Conservation (phyloP, 2,888 invertebrate species). For the Lycia hirtaria region DNA sequence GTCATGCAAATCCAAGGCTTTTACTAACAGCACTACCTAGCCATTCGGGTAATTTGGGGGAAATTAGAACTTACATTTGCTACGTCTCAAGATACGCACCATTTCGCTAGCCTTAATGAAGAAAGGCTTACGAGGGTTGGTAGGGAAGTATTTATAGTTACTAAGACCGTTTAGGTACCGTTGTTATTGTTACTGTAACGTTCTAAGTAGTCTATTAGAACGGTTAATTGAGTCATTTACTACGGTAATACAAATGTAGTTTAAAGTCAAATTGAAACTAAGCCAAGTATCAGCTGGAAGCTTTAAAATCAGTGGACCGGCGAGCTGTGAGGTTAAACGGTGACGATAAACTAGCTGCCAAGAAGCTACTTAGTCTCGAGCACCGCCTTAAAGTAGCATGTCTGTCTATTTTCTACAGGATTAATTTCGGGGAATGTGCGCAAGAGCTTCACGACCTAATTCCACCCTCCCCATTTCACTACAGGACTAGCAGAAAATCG, state of each 20-base stretch:
- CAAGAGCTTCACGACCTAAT: too few relatives aligned
- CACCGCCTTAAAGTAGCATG: too few relatives aligned
- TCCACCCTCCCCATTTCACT: too few relatives aligned
- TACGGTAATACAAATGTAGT: not conserved
- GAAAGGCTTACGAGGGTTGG: constrained; percentile 37
- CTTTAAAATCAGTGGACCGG: too few relatives aligned
- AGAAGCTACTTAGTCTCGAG: too few relatives aligned
- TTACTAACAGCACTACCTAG: constrained; percentile 51
- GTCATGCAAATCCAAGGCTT: constrained; percentile 53
- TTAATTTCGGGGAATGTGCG: too few relatives aligned
- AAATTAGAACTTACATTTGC: constrained; percentile 45
- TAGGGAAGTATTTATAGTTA: constrained; percentile 20
- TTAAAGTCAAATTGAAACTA: too few relatives aligned
- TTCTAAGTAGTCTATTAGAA: not conserved
- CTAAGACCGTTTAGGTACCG: constrained; percentile 6
- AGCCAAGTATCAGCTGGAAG: too few relatives aligned
- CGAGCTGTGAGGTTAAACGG: too few relatives aligned
- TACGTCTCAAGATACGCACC: constrained; percentile 26
- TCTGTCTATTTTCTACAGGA: too few relatives aligned
- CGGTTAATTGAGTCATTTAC: not conserved
- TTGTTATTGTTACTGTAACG: not conserved
- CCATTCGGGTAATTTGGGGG: constrained; percentile 50
- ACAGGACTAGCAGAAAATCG: too few relatives aligned
- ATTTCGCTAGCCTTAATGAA: constrained; percentile 32
- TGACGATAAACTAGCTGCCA: too few relatives aligned